Base-by-base conservation (phyloP, 92 coral and sea anemone genomes). In the Plumapathes pennacea region DNA sequence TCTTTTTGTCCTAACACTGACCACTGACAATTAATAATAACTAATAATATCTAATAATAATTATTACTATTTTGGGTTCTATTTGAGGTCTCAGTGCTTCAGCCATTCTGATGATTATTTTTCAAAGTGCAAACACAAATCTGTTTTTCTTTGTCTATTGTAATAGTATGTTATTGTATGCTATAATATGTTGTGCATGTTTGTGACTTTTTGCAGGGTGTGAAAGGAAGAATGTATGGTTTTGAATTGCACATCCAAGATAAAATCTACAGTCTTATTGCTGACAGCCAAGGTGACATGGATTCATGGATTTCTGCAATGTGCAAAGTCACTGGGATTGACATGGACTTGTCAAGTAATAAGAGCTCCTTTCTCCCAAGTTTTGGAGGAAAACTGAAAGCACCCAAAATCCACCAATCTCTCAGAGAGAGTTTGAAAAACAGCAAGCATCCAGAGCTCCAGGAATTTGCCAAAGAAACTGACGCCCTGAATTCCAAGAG, bases 221-320 rank as follows among this genome's bases (percentile, higher is more conserved):
- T 94, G 33, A 85, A 83, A 53, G 96, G 99, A 30, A 78, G 90
- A 43, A 94, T 94, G 99, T 86, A 94, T 42, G 99, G 99, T 1
- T 94, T 94, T 70, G 99, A 94, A 50, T 80, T 94, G 20, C 99
- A 90, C 57, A 81, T 94, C 28, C 99, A 94, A 54, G 99, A 94
- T 85, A 94, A 94, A 44, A 55, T 82, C 4, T 94, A 94, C 80
- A 84, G 96, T 53, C 62, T 94, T 22, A 74, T 94, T 3, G 99
- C 99, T 2, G 99, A 94, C 67, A 94, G 94, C 46, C 99, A 94
- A 38, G 71, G 84, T 2, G 96, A 94, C 23, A 94, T 94, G 99
- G 99, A 94, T 29, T 65, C 87, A 3, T 94, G 99, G 99, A 77
- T 94, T n/a, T 54, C 85, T 11, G 84, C 76, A 0, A 54, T 94